Evolutionary conservation across 2,113 vertebrate genomes (phyloP).

Genomic region (Origma solitaria): DNA sequence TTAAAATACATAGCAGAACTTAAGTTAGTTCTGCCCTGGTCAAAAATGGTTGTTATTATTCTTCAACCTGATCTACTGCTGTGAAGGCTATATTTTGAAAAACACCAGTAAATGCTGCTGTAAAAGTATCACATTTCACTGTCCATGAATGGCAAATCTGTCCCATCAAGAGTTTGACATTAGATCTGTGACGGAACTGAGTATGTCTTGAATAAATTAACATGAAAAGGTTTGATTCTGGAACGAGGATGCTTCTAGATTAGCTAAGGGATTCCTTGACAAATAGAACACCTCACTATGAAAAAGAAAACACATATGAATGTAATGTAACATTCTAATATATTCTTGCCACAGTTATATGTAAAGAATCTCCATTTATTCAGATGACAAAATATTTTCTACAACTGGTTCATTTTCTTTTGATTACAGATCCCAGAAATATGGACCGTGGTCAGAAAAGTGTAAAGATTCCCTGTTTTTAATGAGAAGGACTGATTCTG

Average conservation of each 20-base stretch:
- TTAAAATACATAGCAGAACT: not conserved
- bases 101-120: not conserved
- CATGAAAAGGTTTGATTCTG: not conserved
- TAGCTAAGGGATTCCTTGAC: not conserved
- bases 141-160: not conserved
- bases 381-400: not conserved
- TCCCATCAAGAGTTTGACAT: not conserved
- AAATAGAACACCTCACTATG: not conserved
- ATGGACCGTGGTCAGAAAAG: not conserved
- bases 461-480: not conserved
- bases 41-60: not conserved
- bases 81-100: not conserved
- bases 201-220: not conserved
- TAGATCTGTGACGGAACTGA: not conserved
- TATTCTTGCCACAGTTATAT: not conserved
- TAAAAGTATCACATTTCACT: not conserved
- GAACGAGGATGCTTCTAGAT: not conserved
- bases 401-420: not conserved
- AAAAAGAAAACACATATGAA: not conserved
- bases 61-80: not conserved
- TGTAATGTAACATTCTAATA: not conserved
- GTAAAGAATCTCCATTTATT: not conserved
- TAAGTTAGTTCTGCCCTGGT: not conserved
- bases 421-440: not conserved
- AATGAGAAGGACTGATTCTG: not conserved